These are phyloP conservation scores for Tachyglossus aculeatus DNA, from an alignment of 2,797 vertebrate species.

Conservation along the genomic window DNA sequence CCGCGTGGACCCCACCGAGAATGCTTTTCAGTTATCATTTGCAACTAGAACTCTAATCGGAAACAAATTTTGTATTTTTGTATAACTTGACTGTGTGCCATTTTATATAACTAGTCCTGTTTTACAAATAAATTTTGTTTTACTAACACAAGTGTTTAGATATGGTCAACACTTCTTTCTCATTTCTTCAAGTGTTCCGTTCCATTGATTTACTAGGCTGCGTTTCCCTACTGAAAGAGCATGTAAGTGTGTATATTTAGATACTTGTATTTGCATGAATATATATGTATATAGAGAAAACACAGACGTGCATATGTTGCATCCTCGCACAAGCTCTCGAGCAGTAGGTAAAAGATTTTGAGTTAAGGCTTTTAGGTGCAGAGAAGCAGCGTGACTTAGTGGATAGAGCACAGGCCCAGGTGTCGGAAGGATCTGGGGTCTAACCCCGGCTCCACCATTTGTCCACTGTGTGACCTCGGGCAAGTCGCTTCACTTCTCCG, in stretches of 20 bases:
- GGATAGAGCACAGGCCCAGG: too few species aligned
- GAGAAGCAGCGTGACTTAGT: too few species aligned
- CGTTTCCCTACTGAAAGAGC: conserved; percentile 39
- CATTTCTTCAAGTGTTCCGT: conserved; percentile 70
- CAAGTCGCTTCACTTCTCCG: too few species aligned
- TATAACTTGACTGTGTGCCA: conserved; percentile 78
- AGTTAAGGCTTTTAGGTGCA: conserved; percentile 29
- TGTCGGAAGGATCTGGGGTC: too few species aligned
- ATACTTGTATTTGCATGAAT: conserved; percentile 28
- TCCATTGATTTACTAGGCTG: conserved; percentile 56
- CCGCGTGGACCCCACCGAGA: conserved; percentile 62
- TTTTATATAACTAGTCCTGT: conserved; percentile 80
- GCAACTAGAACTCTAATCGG: conserved; percentile 72
- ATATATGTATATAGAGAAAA: conserved; percentile 12
- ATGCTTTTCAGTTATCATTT: conserved; percentile 71
- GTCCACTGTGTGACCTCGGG: too few species aligned
- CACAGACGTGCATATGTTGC: conserved; percentile 25
- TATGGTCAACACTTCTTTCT: conserved; percentile 68
- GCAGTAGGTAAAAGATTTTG: conserved; percentile 17
- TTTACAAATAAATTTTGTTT: conserved; percentile 77
- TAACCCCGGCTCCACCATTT: too few species aligned
- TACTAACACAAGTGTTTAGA: conserved; percentile 76
- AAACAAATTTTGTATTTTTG: conserved; percentile 82
- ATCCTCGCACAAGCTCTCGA: conserved; percentile 33
- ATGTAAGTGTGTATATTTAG: conserved; percentile 27